phyloP scores from a whole-genome alignment of 2,113 vertebrate genomes.

The Epinephelus moara region DNA sequence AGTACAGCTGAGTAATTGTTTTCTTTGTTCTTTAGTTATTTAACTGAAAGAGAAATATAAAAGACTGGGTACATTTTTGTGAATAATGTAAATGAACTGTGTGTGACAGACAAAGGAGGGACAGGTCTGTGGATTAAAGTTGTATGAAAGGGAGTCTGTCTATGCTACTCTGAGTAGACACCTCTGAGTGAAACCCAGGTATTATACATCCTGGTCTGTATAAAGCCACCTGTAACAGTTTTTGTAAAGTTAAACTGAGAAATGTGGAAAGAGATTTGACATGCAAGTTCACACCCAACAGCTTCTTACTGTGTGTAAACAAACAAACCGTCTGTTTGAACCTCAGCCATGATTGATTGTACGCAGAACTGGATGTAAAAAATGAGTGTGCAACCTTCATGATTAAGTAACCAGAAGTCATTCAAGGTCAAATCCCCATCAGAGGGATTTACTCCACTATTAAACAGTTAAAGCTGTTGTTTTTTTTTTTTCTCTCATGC shows the following conservation, averaged over 20 bases:
- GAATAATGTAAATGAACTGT: slow-evolving; percentile 96
- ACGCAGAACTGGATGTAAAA: slow-evolving; percentile 62
- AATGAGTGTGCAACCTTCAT: slow-evolving; percentile 21
- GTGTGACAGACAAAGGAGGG: slow-evolving; percentile 63
- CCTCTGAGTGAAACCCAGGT: slow-evolving; percentile 45
- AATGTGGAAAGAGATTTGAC: slow-evolving; percentile 41
- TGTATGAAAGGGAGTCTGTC: slow-evolving; percentile 69
- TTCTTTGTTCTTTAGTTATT: slow-evolving; percentile 91
- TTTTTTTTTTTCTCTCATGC: slow-evolving; percentile 30
- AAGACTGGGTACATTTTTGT: slow-evolving; percentile 92
- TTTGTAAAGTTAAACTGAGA: slow-evolving; percentile 58
- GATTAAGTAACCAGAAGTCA: slow-evolving; percentile 28
- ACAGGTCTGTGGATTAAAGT: slow-evolving; percentile 67
- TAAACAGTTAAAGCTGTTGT: slow-evolving; percentile 36
- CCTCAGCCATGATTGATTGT: slow-evolving; percentile 61
- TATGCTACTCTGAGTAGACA: slow-evolving; percentile 49
- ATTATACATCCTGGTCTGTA: slow-evolving; percentile 62
- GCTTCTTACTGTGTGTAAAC: slow-evolving; percentile 51
- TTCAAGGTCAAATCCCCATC: slow-evolving; percentile 25
- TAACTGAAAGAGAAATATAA: slow-evolving; percentile 87
- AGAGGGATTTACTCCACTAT: slow-evolving; percentile 28
- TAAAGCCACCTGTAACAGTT: slow-evolving; percentile 57
- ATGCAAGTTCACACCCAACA: slow-evolving; percentile 31
- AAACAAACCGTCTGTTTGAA: slow-evolving; percentile 40
- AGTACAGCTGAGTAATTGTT: slow-evolving; percentile 72